Conservation (phyloP, 2,113 vertebrate genomes). For the Cepphus grylle region DNA sequence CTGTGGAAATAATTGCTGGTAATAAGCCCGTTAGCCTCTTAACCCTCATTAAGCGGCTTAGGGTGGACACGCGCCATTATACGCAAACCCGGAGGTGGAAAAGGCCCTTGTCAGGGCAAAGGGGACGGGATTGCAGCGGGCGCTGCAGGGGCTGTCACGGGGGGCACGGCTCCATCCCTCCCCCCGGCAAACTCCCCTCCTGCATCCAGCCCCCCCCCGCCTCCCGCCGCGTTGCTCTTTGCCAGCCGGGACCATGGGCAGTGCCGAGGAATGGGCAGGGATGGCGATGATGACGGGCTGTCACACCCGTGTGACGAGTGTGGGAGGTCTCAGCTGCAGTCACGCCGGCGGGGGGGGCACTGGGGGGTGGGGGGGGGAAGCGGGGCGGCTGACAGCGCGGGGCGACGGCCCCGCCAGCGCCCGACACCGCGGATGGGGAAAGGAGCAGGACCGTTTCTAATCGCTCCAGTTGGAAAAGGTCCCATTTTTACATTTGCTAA, state of each 20-base stretch:
- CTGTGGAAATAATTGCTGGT: conserved; percentile 40
- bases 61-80: not conserved
- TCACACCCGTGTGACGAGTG: conserved; percentile 23
- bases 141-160: fast-evolving
- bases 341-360: not conserved
- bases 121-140: not conserved
- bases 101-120: not conserved
- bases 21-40: conserved; percentile 57
- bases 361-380: not conserved
- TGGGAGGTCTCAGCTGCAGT: conserved; percentile 30
- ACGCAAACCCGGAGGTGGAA: not conserved
- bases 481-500: conserved; percentile 45
- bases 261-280: not conserved
- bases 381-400: not conserved
- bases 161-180: not conserved
- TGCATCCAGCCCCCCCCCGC: not conserved
- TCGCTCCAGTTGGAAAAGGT: conserved; percentile 7
- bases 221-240: not conserved
- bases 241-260: not conserved
- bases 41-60: conserved; percentile 61
- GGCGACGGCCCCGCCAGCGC: not conserved
- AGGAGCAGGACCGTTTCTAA: not conserved
- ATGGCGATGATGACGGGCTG: not conserved
- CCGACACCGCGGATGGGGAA: not conserved
- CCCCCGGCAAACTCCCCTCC: not conserved